Base-by-base conservation (phyloP, 2,113 vertebrate species). In the Sitta europaea region DNA sequence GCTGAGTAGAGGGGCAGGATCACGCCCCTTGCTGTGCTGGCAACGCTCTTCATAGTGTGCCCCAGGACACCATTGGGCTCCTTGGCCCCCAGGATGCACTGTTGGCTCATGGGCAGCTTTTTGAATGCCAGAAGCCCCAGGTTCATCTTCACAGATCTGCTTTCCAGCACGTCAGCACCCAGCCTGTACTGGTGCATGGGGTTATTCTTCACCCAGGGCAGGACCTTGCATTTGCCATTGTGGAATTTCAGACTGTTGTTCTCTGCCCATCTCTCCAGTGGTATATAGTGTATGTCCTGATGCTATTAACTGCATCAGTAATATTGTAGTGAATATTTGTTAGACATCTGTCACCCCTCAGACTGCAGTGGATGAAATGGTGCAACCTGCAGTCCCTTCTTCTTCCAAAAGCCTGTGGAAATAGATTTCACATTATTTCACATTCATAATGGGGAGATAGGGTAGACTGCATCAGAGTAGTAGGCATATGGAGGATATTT, bases 401-500 rank as follows among this genome's bases (percentile, higher is more conserved):
- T 22, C 22, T 68, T 29, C n/a, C 24, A 35, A 23, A 73, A 54
- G 14, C 24, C 35, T 40, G 10, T 65, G 38, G 19, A 72, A 76
- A 36, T 14, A 68, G 45, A 65, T 50, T 12, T 87, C 17, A 10
- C 0, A 0, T 55, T 54, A 47, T 31, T 38, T 43, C 20, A 12
- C 0, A 0, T 65, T 61, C 35, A 21, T 43, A 73, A 40, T 21
- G 24, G 29, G 31, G 40, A 48, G 3, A 3, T 38, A 40, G 2
- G 2, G 25, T 16, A 23, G 57, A n/a, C 29, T 65, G 23, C 27
- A 75, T 74, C 22, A 14, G 16, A 65, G 23, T 11, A 31, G 43
- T 2, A 28, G 50, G 54, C 12, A 10, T 28, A 16, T 14, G 70
- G 38, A 75, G 11, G 62, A 29, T 65, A 28, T 68, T 90, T 73